phyloP scores from a whole-genome alignment of 2,888 invertebrate species.

The Ophion costatus region DNA sequence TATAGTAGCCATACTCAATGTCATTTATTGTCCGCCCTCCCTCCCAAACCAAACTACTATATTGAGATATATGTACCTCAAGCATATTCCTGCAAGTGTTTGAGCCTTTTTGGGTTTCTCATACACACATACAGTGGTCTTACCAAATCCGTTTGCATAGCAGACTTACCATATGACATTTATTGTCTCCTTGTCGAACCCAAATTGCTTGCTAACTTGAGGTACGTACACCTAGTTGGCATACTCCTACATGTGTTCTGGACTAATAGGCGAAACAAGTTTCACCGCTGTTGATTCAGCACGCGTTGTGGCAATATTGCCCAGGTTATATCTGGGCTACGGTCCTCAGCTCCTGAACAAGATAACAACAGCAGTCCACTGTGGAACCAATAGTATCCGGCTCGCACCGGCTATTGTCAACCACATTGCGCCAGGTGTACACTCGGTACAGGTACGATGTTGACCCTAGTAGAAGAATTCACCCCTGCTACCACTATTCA shows the following conservation, averaged over 20 bases:
- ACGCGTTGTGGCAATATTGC: slow-evolving; percentile 15
- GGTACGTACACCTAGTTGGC: not conserved
- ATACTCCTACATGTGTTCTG: not conserved
- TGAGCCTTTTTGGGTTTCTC: not conserved
- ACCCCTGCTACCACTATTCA: slow-evolving; percentile 32
- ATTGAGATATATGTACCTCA: not conserved
- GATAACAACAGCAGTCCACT: slow-evolving; percentile 27
- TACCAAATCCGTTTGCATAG: not conserved
- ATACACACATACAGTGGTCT: not conserved
- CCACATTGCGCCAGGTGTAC: not conserved
- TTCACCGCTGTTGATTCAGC: slow-evolving; percentile 21
- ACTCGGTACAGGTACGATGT: not conserved
- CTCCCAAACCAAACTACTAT: not conserved
- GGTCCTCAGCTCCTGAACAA: not conserved
- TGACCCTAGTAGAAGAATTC: slow-evolving; percentile 39
- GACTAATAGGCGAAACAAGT: slow-evolving; percentile 1
- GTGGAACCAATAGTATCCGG: not conserved
- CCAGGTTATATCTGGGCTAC: slow-evolving; percentile 6
- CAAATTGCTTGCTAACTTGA: not conserved
- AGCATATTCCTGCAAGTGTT: not conserved
- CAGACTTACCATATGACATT: not conserved
- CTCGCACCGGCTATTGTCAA: not conserved
- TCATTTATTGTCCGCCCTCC: not conserved
- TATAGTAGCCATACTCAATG: not conserved
- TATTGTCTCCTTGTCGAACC: not conserved